These are phyloP conservation scores for Poeciliopsis retropinna DNA, from an alignment of 2,113 vertebrate species.

Conservation along the genomic window DNA sequence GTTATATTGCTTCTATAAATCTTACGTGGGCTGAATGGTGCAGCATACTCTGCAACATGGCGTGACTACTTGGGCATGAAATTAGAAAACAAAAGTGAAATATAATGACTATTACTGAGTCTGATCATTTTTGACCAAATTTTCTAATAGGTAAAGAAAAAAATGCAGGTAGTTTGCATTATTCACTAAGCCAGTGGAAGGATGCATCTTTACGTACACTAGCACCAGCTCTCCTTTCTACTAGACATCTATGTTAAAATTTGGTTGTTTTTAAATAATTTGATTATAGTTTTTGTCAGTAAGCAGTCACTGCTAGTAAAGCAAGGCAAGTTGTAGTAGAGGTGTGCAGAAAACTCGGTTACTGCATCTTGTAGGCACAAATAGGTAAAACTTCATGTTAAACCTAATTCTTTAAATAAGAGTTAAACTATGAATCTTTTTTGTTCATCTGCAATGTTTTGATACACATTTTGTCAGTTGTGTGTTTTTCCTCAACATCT, in stretches of 20 bases:
- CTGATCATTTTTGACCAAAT: constrained; percentile 32
- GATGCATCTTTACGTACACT: neutral
- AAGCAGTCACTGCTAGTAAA: constrained; percentile 1
- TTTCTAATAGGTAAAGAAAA: constrained; percentile 17
- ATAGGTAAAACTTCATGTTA: neutral
- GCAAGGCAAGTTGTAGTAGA: neutral
- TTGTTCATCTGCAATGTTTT: neutral
- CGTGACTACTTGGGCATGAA: constrained; percentile 68
- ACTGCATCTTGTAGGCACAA: constrained; percentile 7
- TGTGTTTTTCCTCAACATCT: neutral
- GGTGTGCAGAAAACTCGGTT: constrained; percentile 10
- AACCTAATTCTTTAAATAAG: neutral
- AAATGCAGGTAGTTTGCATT: neutral
- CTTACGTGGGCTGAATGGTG: constrained; percentile 54
- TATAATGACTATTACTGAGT: constrained; percentile 36
- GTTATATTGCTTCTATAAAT: constrained; percentile 72
- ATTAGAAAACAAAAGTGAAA: constrained; percentile 72
- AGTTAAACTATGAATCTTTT: neutral
- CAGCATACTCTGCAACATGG: constrained; percentile 60
- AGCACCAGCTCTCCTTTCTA: neutral
- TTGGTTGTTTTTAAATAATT: neutral
- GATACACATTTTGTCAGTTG: neutral
- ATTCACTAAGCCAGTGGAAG: neutral
- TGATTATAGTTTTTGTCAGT: neutral
- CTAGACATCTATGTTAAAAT: neutral